These are phyloP conservation scores for Alviniconcha strummeri DNA, from an alignment of 2,888 invertebrate species.

Conservation along the genomic window DNA sequence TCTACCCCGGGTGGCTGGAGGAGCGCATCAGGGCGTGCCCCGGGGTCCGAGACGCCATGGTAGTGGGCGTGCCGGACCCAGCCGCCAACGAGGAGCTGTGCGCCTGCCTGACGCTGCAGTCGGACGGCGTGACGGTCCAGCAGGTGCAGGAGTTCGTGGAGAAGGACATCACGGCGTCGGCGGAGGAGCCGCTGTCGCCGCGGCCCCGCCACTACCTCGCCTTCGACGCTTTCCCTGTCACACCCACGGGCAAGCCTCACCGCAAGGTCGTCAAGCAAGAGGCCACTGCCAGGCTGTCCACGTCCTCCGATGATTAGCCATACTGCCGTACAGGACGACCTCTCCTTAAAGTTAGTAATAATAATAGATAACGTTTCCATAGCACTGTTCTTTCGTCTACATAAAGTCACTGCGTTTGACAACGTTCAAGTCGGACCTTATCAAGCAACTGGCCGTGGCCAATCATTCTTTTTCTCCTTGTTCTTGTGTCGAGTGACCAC, in stretches of 20 bases:
- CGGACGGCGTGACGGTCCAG: conserved; percentile 2
- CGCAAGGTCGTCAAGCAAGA: conserved; percentile 6
- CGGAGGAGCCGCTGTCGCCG: conserved; percentile 19
- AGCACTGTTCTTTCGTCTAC: too few species aligned
- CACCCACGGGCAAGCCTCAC: conserved; percentile 14
- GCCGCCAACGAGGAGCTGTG: conserved; percentile 26
- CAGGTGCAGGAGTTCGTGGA: conserved; percentile 25
- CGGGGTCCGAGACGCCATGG: conserved; percentile 24
- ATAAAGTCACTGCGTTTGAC: too few species aligned
- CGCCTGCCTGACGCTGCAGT: conserved; percentile 20
- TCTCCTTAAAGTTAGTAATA: neutral
- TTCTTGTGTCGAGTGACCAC: too few species aligned
- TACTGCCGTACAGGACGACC: neutral
- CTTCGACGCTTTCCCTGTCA: conserved; percentile 16
- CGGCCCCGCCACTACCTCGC: conserved; percentile 21
- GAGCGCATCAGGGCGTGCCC: conserved; percentile 29
- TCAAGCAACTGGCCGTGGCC: too few species aligned
- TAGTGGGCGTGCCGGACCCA: conserved; percentile 33
- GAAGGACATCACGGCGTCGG: conserved; percentile 13
- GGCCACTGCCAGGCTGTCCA: conserved; percentile 6
- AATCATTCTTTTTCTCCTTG: too few species aligned
- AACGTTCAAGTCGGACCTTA: too few species aligned
- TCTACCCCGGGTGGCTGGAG: conserved; percentile 36
- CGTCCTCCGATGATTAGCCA: neutral
- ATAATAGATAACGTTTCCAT: too few species aligned